phyloP scores from a whole-genome alignment of 2,888 invertebrate genomes.

The Parnassius orleans region DNA sequence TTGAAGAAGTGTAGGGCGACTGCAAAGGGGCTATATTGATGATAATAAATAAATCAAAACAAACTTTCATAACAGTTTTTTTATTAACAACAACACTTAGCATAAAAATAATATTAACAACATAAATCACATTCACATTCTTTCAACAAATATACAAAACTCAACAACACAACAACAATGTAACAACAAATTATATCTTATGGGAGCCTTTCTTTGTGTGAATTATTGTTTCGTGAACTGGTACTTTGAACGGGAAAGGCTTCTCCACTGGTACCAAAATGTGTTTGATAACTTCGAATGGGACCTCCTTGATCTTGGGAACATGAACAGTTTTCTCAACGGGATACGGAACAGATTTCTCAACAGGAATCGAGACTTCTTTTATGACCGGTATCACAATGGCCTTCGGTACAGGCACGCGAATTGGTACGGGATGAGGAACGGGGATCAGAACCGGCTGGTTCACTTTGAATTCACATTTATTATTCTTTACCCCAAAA shows the following conservation, averaged over 20 bases:
- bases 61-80: no score
- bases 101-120: no score
- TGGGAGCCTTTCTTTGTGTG: conserved; percentile 80
- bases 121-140: no score
- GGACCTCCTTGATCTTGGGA: conserved; percentile 85
- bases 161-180: neutral
- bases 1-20: neutral
- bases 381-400: conserved; percentile 85
- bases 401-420: conserved; percentile 84
- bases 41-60: no score
- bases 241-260: conserved; percentile 86
- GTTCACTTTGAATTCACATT: conserved; percentile 80
- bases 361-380: conserved; percentile 85
- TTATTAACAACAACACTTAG: no score
- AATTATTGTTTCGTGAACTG: conserved; percentile 86
- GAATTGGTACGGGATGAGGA: conserved; percentile 85
- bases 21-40: no score
- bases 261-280: conserved; percentile 85
- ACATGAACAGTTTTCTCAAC: conserved; percentile 84
- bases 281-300: conserved; percentile 85
- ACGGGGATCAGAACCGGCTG: conserved; percentile 81
- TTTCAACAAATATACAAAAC: no score
- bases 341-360: conserved; percentile 86
- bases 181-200: neutral
- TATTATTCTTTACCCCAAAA: no score